phyloP scores from a whole-genome alignment of 2,113 vertebrate species.

The Corydoras sp. region DNA sequence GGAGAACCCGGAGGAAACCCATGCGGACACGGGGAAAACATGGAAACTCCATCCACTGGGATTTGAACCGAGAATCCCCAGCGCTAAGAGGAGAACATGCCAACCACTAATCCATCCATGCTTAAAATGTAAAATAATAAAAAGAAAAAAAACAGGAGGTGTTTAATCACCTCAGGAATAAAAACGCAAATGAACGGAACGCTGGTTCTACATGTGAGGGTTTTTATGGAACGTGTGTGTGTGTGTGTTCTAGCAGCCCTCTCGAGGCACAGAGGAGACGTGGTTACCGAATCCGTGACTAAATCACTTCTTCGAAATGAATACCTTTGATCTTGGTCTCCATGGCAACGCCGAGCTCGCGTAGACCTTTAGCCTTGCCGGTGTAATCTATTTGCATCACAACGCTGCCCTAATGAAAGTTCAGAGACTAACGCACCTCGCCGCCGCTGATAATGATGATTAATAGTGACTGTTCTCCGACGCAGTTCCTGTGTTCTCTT shows the following conservation, averaged over 20 bases:
- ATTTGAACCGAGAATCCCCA: too few relatives aligned
- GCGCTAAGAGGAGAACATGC: too few relatives aligned
- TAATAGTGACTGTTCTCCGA: not conserved
- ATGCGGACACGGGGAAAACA: too few relatives aligned
- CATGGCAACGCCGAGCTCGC: slow-evolving; percentile 34
- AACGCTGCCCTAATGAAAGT: not conserved
- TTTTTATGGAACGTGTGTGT: not conserved
- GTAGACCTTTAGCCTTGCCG: slow-evolving; percentile 51
- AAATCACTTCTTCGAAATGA: slow-evolving; percentile 49
- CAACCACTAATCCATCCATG: too few relatives aligned
- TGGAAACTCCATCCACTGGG: too few relatives aligned
- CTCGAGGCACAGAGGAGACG: slow-evolving; percentile 29
- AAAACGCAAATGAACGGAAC: too few relatives aligned
- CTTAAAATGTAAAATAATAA: too few relatives aligned
- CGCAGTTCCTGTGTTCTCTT: not conserved
- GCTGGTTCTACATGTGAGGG: too few relatives aligned
- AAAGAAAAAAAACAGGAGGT: too few relatives aligned
- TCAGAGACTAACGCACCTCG: not conserved
- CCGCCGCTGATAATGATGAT: not conserved
- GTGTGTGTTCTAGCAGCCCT: not conserved
- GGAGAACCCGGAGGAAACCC: too few relatives aligned
- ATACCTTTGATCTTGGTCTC: slow-evolving; percentile 38
- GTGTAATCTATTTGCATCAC: slow-evolving; percentile 40
- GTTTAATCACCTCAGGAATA: too few relatives aligned
- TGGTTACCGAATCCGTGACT: slow-evolving; percentile 42